These are phyloP conservation scores for Pyralis farinalis DNA, from an alignment of 2,888 invertebrate species.

Conservation along the genomic window DNA sequence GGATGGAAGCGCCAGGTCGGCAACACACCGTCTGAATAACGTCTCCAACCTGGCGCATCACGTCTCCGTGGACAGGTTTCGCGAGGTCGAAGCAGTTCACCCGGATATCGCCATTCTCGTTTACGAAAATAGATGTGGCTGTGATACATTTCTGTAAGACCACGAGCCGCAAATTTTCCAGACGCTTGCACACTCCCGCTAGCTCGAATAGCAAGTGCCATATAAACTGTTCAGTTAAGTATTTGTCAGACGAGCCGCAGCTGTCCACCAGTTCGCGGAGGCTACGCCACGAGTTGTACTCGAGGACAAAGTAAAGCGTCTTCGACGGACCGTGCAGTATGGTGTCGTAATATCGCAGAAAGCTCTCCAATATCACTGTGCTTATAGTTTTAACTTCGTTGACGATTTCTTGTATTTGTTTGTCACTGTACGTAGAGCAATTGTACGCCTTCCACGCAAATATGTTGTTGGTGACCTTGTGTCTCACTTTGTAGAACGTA, in stretches of 20 bases:
- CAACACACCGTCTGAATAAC: constrained; percentile 46
- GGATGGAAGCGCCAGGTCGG: constrained; percentile 25
- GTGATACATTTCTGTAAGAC: constrained; percentile 53
- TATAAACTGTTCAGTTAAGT: constrained; percentile 59
- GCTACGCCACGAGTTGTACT: constrained; percentile 62
- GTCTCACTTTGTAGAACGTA: constrained; percentile 75
- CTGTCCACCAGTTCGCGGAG: constrained; percentile 51
- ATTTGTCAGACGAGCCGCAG: constrained; percentile 49
- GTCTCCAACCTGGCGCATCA: constrained; percentile 56
- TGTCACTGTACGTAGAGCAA: constrained; percentile 60
- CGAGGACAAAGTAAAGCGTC: constrained; percentile 72
- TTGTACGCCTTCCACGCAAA: constrained; percentile 76
- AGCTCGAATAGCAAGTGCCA: constrained; percentile 66
- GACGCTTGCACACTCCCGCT: constrained; percentile 48
- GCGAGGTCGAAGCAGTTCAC: constrained; percentile 62
- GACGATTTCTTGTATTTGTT: constrained; percentile 65
- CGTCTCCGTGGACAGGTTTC: constrained; percentile 20
- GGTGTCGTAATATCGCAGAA: constrained; percentile 67
- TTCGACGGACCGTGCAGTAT: constrained; percentile 69
- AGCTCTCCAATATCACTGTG: constrained; percentile 49
- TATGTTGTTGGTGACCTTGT: constrained; percentile 75
- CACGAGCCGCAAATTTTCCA: constrained; percentile 43
- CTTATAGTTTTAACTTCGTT: constrained; percentile 68
- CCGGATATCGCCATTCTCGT: constrained; percentile 52
- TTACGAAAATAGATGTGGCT: constrained; percentile 51